Conservation (phyloP, 2,797 vertebrate genomes). For the Pseudochirops corinnae region DNA sequence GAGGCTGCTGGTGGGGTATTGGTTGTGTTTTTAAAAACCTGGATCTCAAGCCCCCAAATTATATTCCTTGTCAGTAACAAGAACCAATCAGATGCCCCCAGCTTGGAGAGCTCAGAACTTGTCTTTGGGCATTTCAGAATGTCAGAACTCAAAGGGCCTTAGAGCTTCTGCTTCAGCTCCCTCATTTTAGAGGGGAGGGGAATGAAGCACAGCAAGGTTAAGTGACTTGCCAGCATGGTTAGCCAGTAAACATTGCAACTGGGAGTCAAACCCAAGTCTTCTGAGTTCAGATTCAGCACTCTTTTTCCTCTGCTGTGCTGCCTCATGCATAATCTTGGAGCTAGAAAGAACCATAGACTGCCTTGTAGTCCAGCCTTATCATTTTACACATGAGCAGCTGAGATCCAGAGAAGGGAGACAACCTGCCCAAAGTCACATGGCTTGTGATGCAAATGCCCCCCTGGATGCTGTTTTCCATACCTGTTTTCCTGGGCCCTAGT, state of each 20-base stretch:
- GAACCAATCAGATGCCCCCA: constrained; percentile 25
- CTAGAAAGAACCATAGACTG: neutral
- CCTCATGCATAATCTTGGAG: neutral
- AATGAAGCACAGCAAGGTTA: neutral
- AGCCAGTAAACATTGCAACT: neutral
- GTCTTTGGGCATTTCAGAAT: neutral
- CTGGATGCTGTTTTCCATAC: neutral
- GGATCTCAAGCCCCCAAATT: neutral
- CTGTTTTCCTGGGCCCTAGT: constrained; percentile 24
- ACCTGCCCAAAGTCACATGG: neutral
- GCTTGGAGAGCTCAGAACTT: neutral
- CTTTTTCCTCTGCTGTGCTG: neutral
- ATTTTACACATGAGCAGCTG: neutral
- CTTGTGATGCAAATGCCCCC: neutral
- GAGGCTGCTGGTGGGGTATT: neutral
- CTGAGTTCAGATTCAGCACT: neutral
- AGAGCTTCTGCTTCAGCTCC: neutral
- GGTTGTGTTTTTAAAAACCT: constrained; percentile 28
- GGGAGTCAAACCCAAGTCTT: neutral
- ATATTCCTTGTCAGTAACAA: constrained; percentile 24
- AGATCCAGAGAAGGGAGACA: neutral
- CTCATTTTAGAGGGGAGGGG: neutral
- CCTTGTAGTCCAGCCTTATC: neutral
- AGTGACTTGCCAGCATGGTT: neutral
- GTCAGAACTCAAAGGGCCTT: neutral